Base-by-base conservation (phyloP, 2,113 vertebrate genomes). In the Pampusana beccarii region DNA sequence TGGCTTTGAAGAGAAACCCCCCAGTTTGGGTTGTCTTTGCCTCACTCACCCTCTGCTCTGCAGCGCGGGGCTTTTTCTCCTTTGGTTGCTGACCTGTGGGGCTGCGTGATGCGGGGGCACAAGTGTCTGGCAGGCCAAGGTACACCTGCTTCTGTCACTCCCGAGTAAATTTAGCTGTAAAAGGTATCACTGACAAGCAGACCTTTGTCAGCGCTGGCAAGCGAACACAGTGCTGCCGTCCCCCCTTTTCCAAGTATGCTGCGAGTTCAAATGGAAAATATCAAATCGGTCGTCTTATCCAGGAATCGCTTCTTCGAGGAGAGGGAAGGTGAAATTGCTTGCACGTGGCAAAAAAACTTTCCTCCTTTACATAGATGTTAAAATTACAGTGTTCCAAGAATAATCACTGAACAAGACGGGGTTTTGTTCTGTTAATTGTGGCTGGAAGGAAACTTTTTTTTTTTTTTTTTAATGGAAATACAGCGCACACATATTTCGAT, bases 1-100 rank as follows among this genome's bases (percentile, higher is more conserved):
- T 99, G 99, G 99, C 99, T 99, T 99, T 99, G 98, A 98, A 98
- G 98, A 99, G 98, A 99, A 99, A 98, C 99, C 98, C 98, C 98
- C 99, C 98, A 95, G 98, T 98, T 98, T 98, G 99, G 99, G 98
- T 98, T 98, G 98, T 98, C 96, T 98, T 98, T 98, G 98, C 98
- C 98, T 98, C 96, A 97, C 98, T 98, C 98, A 98, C 98, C 96
- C 98, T 98, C 98, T 98, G 97, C 98, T 98, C 98, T 96, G 97
- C 98, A 98, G 98, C 97, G 97, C 96, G 18, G 79, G 98, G 98
- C 97, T 98, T 98, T 98, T 98, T 98, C 97, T 98, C 95, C 97
- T 98, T 97, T 97, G 98, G 97, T 98, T 97, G 98, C 97, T 98
- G 98, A 97, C 98, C 98, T 98, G 97, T 97, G 97, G 44, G 97